Percentiles rank a stretch among this genome's conserved stretches.
These are phyloP conservation scores for Indicator maculatus DNA, from an alignment of 2,113 vertebrate species.

Conservation along the genomic window DNA sequence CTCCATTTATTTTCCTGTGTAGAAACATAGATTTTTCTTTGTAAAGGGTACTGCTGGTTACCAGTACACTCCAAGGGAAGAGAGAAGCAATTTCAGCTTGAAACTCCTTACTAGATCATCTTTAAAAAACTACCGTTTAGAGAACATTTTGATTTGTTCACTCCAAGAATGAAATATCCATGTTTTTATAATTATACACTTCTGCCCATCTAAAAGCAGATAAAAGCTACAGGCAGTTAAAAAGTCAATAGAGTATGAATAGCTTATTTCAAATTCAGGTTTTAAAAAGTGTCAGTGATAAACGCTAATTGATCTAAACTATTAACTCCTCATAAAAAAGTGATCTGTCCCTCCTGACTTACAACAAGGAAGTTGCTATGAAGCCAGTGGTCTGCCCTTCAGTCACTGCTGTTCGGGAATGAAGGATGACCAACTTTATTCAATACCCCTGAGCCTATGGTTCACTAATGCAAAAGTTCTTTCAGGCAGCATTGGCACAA, in stretches of 20 bases:
- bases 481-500: neutral
- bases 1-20: neutral
- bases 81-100: neutral
- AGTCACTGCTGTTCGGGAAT: neutral
- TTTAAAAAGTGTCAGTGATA: neutral
- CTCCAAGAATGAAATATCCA: neutral
- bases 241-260: neutral
- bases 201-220: neutral
- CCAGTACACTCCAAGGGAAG: neutral
- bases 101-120: neutral
- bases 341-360: neutral
- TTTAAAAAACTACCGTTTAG: neutral
- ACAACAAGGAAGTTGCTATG: neutral
- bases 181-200: neutral
- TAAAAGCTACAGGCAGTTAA: neutral
- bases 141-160: neutral
- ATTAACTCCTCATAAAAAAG: neutral
- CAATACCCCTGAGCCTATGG: rapidly evolving
- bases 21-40: neutral
- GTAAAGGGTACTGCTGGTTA: neutral
- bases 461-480: neutral
- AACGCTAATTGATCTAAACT: neutral
- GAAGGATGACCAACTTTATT: neutral
- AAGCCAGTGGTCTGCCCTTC: neutral
- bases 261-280: neutral